phyloP scores from a whole-genome alignment of 2,888 invertebrate genomes.

The Tenthredo notha region DNA sequence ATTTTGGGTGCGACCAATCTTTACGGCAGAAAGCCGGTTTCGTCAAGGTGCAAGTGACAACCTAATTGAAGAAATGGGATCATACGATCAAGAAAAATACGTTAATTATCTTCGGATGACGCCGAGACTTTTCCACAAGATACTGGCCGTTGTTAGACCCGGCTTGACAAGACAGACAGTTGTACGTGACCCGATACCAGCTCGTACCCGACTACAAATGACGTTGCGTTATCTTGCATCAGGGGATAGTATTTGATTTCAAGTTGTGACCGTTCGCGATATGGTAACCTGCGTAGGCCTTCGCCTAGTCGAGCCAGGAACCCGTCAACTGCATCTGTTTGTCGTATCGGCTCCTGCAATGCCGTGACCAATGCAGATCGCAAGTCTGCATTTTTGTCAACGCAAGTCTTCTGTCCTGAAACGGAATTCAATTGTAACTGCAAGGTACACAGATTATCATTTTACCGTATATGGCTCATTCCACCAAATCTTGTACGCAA shows the following conservation, averaged over 20 bases:
- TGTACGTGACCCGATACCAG: slow-evolving; percentile 43
- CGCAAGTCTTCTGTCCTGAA: slow-evolving; percentile 12
- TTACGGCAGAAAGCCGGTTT: slow-evolving; percentile 55
- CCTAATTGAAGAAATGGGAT: slow-evolving; percentile 56
- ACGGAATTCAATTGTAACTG: not conserved
- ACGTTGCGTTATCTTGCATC: slow-evolving; percentile 57
- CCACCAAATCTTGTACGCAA: slow-evolving; percentile 7
- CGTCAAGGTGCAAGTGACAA: slow-evolving; percentile 61
- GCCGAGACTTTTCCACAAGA: slow-evolving; percentile 40
- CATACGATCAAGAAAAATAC: slow-evolving; percentile 43
- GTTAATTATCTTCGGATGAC: slow-evolving; percentile 53
- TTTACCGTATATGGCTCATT: not conserved
- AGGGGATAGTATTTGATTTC: slow-evolving; percentile 53
- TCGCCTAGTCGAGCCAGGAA: slow-evolving; percentile 25
- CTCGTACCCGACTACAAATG: slow-evolving; percentile 55
- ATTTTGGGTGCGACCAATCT: slow-evolving; percentile 62
- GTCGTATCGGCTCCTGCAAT: slow-evolving; percentile 14
- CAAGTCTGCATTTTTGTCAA: not conserved
- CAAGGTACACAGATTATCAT: not conserved
- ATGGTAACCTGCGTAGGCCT: slow-evolving; percentile 23
- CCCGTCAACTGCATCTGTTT: slow-evolving; percentile 27
- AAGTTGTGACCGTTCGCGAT: not conserved
- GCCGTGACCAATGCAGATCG: slow-evolving; percentile 8
- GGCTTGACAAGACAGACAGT: slow-evolving; percentile 29
- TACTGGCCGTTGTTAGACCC: slow-evolving; percentile 32